Conservation (phyloP, 2,888 invertebrate species). For the Pteria penguin region DNA sequence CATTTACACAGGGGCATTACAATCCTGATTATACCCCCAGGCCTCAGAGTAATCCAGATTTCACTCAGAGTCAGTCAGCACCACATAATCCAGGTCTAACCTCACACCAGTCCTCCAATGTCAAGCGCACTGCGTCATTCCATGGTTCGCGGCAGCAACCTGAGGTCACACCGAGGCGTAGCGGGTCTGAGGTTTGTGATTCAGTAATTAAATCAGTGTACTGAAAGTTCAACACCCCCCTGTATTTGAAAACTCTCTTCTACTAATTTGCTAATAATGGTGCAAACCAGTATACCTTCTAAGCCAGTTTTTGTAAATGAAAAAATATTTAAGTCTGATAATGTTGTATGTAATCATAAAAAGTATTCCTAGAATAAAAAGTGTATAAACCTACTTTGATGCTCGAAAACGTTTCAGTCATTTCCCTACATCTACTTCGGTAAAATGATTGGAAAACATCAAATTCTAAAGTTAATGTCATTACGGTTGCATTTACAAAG, state of each 20-base stretch:
- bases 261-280: background rate
- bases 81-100: conserved; percentile 11
- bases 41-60: conserved; percentile 4
- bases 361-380: background rate
- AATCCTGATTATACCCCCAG: background rate
- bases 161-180: conserved; percentile 57
- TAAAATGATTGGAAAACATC: too few species aligned
- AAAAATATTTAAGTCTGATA: too few species aligned
- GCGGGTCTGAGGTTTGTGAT: conserved; percentile 56
- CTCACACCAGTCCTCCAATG: conserved; percentile 55
- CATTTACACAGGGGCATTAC: background rate
- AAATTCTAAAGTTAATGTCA: too few species aligned
- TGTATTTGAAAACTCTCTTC: too few species aligned
- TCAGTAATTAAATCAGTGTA: background rate
- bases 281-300: background rate
- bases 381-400: too few species aligned
- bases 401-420: too few species aligned
- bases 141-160: conserved; percentile 70
- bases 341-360: too few species aligned
- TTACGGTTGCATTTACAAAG: too few species aligned
- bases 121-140: conserved; percentile 71
- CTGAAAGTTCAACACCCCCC: too few species aligned
- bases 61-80: conserved; percentile 6
- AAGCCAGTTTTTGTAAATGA: background rate
- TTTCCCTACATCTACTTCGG: too few species aligned